Evolutionary conservation across 2,113 vertebrate species (phyloP).

Genomic region (Actinemys pallida): DNA sequence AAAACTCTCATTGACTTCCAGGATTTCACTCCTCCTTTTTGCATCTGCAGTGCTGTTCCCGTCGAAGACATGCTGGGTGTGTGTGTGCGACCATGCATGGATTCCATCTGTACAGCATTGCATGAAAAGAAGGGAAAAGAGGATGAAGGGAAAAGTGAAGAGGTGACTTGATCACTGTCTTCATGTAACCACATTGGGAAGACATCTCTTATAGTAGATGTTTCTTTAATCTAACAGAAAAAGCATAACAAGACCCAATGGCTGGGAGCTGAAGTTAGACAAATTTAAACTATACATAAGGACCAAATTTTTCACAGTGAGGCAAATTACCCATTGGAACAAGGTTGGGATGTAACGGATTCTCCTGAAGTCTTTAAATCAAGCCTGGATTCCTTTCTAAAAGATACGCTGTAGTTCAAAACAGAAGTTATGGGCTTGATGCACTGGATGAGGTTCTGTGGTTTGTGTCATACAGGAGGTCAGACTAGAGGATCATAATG

Average conservation of each 20-base stretch:
- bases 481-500: not conserved
- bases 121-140: rapidly evolving
- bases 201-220: not conserved
- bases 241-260: rapidly evolving
- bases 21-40: rapidly evolving
- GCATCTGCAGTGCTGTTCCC: not conserved
- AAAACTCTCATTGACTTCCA: rapidly evolving
- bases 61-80: not conserved
- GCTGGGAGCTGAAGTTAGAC: not conserved
- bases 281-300: not conserved
- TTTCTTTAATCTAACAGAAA: not conserved
- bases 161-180: not conserved
- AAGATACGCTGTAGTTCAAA: not conserved
- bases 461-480: not conserved
- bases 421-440: not conserved
- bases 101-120: not conserved
- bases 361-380: not conserved
- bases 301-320: rapidly evolving
- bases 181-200: rapidly evolving
- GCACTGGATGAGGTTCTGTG: not conserved
- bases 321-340: not conserved
- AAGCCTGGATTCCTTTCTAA: not conserved
- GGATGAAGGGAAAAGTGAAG: rapidly evolving
- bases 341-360: rapidly evolving
- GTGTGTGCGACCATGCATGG: rapidly evolving